Evolutionary conservation across 1,140 invertebrate species (phyloP).

Genomic region (Centruroides vittatus): DNA sequence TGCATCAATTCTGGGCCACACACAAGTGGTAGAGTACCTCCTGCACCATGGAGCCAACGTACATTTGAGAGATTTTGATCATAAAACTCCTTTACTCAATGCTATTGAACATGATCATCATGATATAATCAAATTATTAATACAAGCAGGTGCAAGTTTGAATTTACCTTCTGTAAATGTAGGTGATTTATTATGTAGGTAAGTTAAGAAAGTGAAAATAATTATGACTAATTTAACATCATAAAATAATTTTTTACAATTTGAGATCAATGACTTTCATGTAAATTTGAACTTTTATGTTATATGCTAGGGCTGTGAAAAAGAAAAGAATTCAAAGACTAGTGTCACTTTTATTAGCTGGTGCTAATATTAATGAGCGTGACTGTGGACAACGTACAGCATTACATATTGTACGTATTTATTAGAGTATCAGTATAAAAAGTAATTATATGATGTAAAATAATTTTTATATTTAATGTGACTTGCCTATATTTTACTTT

Average conservation of each 20-base stretch:
- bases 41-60: slow-evolving; percentile 67
- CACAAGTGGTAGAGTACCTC: slow-evolving; percentile 52
- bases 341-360: slow-evolving; percentile 43
- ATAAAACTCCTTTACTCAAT: slow-evolving; percentile 25
- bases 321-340: slow-evolving; percentile 38
- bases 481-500: no score
- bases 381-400: slow-evolving; percentile 21
- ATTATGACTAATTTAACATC: background rate
- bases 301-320: slow-evolving; percentile 28
- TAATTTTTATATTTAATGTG: no score
- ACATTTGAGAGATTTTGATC: slow-evolving; percentile 51
- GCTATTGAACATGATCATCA: slow-evolving; percentile 23
- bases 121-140: slow-evolving; percentile 27
- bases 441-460: no score
- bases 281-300: background rate
- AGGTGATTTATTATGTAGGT: slow-evolving; percentile 36
- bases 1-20: slow-evolving; percentile 54
- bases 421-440: no score
- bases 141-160: slow-evolving; percentile 42
- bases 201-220: background rate
- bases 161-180: slow-evolving; percentile 45
- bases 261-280: slow-evolving; percentile 1
- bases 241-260: background rate
- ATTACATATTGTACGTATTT: slow-evolving; percentile 23
- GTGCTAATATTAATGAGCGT: slow-evolving; percentile 41